phyloP scores from a whole-genome alignment of 2,797 vertebrate species.

The Mus minutoides region DNA sequence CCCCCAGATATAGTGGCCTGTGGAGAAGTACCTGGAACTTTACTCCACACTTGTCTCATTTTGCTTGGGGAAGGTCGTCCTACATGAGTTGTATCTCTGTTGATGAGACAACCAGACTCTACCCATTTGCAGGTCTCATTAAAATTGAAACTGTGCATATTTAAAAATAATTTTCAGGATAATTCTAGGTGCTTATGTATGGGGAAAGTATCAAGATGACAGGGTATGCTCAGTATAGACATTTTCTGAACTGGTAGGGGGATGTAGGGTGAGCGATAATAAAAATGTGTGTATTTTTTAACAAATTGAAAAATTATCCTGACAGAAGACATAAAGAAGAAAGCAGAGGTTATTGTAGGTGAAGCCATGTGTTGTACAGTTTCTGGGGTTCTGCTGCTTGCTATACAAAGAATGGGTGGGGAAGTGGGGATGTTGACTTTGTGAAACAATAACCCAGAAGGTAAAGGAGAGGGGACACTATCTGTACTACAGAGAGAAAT shows the following conservation, averaged over 20 bases:
- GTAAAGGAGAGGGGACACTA: slow-evolving; percentile 29
- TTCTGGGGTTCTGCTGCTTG: slow-evolving; percentile 27
- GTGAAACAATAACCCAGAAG: background rate
- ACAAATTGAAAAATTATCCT: slow-evolving; percentile 6
- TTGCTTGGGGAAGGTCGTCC: background rate
- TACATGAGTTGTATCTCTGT: background rate
- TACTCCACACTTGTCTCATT: background rate
- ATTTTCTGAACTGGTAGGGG: slow-evolving; percentile 20
- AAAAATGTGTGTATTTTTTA: background rate
- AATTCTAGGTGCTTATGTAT: background rate
- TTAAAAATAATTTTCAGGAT: background rate
- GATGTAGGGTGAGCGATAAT: background rate
- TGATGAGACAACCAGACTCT: background rate
- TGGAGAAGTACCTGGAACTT: background rate
- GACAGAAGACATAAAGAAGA: background rate
- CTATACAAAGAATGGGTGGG: slow-evolving; percentile 23
- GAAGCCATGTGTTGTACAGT: background rate
- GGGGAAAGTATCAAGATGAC: background rate
- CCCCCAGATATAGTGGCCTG: background rate
- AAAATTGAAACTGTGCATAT: slow-evolving; percentile 16
- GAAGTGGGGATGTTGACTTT: slow-evolving; percentile 51
- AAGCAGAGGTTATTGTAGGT: background rate
- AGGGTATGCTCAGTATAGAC: background rate
- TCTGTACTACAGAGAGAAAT: slow-evolving; percentile 34
- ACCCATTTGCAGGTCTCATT: background rate